Evolutionary conservation across 2,797 vertebrate genomes (phyloP).

Genomic region (Sebastes jordani): DNA sequence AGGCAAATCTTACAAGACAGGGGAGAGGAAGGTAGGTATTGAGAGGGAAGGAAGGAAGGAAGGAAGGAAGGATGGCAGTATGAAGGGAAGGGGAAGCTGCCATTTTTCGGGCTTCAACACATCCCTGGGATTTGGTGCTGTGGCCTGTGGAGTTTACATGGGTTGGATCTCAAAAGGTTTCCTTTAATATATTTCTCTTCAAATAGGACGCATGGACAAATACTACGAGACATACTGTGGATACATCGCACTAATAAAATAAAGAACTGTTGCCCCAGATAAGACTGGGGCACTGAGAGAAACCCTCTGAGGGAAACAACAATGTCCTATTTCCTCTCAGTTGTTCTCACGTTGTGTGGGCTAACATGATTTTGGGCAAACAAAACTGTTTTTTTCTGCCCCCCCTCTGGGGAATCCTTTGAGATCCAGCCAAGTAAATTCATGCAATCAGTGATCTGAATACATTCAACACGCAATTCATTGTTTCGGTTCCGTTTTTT

Average conservation of each 20-base stretch:
- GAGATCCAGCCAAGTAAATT: conserved; percentile 52
- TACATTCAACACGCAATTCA: conserved; percentile 4
- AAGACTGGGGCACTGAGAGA: conserved; percentile 2
- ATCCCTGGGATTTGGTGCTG: not conserved
- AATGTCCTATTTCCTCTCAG: conserved; percentile 10
- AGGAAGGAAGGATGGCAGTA: not conserved
- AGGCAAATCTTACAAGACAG: not conserved
- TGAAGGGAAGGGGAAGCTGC: not conserved
- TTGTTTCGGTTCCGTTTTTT: not conserved
- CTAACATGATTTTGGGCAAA: conserved; percentile 4
- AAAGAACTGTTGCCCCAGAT: not conserved
- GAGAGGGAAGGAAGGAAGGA: not conserved
- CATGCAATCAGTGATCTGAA: conserved; percentile 40
- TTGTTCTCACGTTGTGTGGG: conserved; percentile 24
- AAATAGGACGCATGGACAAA: not conserved
- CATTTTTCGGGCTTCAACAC: not conserved
- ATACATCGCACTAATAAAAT: conserved; percentile 5
- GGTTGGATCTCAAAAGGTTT: conserved; percentile 53
- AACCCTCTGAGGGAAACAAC: conserved; percentile 20
- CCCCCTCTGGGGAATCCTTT: conserved; percentile 31
- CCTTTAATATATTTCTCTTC: not conserved
- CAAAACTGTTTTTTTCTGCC: conserved; percentile 13
- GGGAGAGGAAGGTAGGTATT: not conserved
- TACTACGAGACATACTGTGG: not conserved
- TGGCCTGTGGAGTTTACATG: not conserved